These are phyloP conservation scores for Himalopsyche japonica DNA, from an alignment of 2,888 invertebrate species.

Conservation along the genomic window DNA sequence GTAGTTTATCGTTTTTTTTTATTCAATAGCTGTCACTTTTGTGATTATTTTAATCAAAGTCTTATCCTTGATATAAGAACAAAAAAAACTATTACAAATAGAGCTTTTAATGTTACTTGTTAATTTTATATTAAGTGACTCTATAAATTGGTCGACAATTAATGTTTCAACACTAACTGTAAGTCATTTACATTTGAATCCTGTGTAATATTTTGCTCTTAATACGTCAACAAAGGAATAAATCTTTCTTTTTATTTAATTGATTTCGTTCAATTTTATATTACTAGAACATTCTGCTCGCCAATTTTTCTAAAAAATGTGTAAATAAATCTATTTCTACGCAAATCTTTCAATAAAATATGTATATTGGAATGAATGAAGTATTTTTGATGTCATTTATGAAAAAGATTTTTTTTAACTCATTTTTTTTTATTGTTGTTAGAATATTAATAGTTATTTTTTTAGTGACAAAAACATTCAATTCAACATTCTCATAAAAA, in stretches of 20 bases:
- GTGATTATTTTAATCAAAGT: too few relatives aligned
- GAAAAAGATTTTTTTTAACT: too few relatives aligned
- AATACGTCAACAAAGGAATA: not conserved
- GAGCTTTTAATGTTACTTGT: not conserved
- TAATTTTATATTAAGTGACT: not conserved
- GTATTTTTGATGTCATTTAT: too few relatives aligned
- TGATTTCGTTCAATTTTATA: not conserved
- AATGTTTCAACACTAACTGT: not conserved
- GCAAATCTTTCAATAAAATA: too few relatives aligned
- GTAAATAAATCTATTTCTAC: not conserved
- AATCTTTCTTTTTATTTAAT: not conserved
- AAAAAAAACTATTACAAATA: not conserved
- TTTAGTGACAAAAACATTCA: too few relatives aligned
- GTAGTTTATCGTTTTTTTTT: too few relatives aligned
- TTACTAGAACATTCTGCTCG: not conserved
- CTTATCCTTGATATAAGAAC: not conserved
- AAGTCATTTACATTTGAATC: not conserved
- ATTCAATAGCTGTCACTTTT: too few relatives aligned
- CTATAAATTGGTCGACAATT: not conserved
- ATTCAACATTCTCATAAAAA: too few relatives aligned
- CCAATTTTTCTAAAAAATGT: not conserved
- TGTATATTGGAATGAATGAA: too few relatives aligned
- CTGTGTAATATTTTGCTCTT: not conserved
- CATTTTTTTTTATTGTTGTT: too few relatives aligned
- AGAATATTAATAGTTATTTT: too few relatives aligned